Percentiles rank a stretch among this genome's conserved stretches.
Conservation (phyloP, 2,797 vertebrate species). For the Eulemur coronatus region DNA sequence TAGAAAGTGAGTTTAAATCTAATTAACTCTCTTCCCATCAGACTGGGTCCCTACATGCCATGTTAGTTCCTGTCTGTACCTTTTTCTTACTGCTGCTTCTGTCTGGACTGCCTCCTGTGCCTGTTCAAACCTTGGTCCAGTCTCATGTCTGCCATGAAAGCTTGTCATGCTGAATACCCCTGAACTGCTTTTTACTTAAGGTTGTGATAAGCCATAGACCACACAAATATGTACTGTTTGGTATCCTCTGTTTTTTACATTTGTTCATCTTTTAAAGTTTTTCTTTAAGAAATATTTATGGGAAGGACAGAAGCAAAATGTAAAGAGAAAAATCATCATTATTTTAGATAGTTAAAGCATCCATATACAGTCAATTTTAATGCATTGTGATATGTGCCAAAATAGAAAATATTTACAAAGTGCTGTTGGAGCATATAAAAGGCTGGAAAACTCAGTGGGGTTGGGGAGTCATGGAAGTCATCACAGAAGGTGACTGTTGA, state of each 20-base stretch:
- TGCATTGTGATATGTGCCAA: background rate
- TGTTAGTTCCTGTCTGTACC: background rate
- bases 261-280: slow-evolving; percentile 1
- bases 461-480: background rate
- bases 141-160: background rate
- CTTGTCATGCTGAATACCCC: background rate
- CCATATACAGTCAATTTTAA: background rate
- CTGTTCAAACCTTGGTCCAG: background rate
- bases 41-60: background rate
- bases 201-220: background rate
- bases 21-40: background rate
- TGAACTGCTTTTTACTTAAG: background rate
- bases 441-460: background rate
- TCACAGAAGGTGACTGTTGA: background rate
- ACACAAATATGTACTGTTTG: background rate
- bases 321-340: background rate
- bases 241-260: background rate
- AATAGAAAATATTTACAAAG: background rate
- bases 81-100: background rate
- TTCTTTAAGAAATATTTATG: slow-evolving; percentile 15
- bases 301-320: background rate
- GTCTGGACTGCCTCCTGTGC: background rate
- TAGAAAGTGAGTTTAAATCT: slow-evolving; percentile 90
- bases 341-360: background rate
- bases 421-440: background rate